Conservation (phyloP, 2,797 vertebrate genomes). For the Artibeus jamaicensis region DNA sequence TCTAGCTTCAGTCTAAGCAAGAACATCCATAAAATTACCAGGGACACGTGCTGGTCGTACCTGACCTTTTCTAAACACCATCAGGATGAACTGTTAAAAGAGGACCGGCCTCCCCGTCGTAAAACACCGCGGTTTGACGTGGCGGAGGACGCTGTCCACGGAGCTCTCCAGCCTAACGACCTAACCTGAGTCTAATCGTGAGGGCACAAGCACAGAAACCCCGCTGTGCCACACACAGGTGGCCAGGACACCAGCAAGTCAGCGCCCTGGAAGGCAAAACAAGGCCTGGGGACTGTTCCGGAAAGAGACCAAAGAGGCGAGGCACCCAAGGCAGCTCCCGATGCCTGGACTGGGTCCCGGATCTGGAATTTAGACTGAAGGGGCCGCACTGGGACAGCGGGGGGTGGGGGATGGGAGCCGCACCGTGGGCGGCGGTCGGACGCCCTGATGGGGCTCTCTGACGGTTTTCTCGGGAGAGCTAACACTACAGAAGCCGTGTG, state of each 20-base stretch:
- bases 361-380: too few relatives aligned
- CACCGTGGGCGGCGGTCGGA: accelerated
- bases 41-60: accelerated
- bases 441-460: accelerated
- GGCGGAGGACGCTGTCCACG: accelerated
- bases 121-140: accelerated
- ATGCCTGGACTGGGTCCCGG: accelerated
- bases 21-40: neutral
- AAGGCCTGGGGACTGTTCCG: neutral
- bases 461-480: too few relatives aligned
- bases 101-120: accelerated
- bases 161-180: neutral
- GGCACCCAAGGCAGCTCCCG: accelerated
- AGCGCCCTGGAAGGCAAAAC: neutral
- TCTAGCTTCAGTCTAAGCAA: neutral
- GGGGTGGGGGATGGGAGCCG: neutral
- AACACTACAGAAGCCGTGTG: accelerated
- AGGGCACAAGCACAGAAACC: neutral
- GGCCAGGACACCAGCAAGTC: neutral
- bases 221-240: neutral
- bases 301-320: neutral
- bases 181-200: neutral
- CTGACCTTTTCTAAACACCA: neutral
- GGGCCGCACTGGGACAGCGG: neutral
- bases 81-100: neutral